Base-by-base conservation (phyloP, 2,888 invertebrate species). In the Drosophila stalkeri region DNA sequence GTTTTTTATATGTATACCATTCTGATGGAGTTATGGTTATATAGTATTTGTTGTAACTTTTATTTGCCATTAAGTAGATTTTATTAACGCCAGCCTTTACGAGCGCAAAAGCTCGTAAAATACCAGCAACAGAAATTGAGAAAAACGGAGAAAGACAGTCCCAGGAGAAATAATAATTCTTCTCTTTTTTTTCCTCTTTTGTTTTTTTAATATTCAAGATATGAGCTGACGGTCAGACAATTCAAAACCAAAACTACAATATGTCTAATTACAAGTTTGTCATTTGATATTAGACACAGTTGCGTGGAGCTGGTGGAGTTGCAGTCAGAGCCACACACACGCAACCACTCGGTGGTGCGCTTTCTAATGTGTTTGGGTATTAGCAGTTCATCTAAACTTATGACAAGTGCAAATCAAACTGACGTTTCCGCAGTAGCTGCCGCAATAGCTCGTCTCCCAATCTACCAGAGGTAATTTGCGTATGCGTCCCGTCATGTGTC, bases 361-460 rank as follows among this genome's bases (percentile, higher is more conserved):
- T 90, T 87, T 87, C 90, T 88, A 90, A 86, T 86, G 86, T 88
- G 86, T 90, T 88, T 75, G 80, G 71, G 82, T 86, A 91, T 90
- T 90, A 90, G 91, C 86, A 87, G 86, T 90, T 87, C 86, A 87
- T 87, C 81, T 87, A 75, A 88, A 85, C 91, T 91, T 87, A 90
- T 87, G 86, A 87, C 91, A 87, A 80, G 86, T 85, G 90, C 90
- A 91, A 87, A 90, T 87, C 86, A 79, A 82, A 90, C 82, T 90
- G 91, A 90, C 89, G 56, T 90, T 91, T 91, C 91, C 91, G 90
- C 89, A 74, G 74, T 71, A 67, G 72, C 79, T 54, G 60, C 41
- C 11, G 44, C 27, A 31, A 47, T 18, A 23, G 46, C 23, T 23
- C 51, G n/a, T 33, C 57, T 54, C 51, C 37, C 63, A 57, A 64